phyloP scores from a whole-genome alignment of 2,113 vertebrate species.

The Rattus norvegicus region GRCr8 NC_086032.1:75901501-75902000 shows the following conservation, averaged over 20 bases:
- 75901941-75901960: background rate
- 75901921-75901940: background rate
- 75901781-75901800: background rate
- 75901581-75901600: fast-evolving
- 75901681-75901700: background rate
- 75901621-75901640: background rate
- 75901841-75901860: background rate
- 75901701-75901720: background rate
- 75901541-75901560: background rate
- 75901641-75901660: background rate
- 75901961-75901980: background rate
- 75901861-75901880: background rate
- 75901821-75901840: background rate
- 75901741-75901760: background rate
- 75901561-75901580: background rate
- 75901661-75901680: background rate
- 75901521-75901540: background rate
- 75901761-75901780: background rate
- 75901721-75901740: background rate
- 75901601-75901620: background rate
- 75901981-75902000: background rate
- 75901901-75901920: background rate
- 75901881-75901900: background rate
- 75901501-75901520: background rate
- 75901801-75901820: background rate